Evolutionary conservation across 2,797 vertebrate genomes (phyloP), one percentile per base, ranked within the genome.

Genomic region (Cyprinodon diabolis): DNA sequence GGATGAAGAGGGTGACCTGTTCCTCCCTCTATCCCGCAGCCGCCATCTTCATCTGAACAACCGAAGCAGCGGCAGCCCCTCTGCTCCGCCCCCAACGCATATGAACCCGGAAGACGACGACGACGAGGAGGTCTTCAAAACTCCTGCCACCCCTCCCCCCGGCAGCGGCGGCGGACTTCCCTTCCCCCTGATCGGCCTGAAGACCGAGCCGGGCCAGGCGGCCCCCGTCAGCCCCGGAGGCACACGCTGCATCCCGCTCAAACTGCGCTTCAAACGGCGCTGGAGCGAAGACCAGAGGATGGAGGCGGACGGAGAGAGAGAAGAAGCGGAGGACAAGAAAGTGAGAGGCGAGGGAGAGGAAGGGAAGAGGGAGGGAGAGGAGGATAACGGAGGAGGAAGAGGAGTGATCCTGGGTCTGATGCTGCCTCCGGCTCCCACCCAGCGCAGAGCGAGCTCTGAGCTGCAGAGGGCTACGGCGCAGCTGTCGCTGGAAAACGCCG

Each of bases 251-350:
- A 97, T 97, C 91, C 97, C 97, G 0, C 95, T 97, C 25, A 98
- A 98, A 23, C 93, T 97, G 60, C 96, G 97, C 69, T 98, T 98
- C 88, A 98, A 98, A 68, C 94, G 96, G n/a, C 96, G 96, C 88
- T 97, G 97, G 97, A 97, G 96, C 51, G 96, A 97, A 84, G 97
- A 97, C 91, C 96, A 97, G 91, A 95, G 96, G 69, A 93, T 97
- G 90, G 97, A 97, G 89, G 96, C 96, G 0, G 94, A 95, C 6
- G 92, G 91, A 1, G 95, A 91, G 68, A 83, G 95, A 49, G 95
- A 96, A 10, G 96, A 96, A 80, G 95, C 94, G 0, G 94, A 95
- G 51, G 95, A 95, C 71, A 95, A 95, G 87, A 94, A 95, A 84
- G 94, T 93, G 67, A 85, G 90, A 30, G 94, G 91, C 0, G 89